Evolutionary conservation across 2,113 vertebrate species (phyloP), one percentile per base, ranked within the genome.

Genomic region (Microcebus jonahi): DNA sequence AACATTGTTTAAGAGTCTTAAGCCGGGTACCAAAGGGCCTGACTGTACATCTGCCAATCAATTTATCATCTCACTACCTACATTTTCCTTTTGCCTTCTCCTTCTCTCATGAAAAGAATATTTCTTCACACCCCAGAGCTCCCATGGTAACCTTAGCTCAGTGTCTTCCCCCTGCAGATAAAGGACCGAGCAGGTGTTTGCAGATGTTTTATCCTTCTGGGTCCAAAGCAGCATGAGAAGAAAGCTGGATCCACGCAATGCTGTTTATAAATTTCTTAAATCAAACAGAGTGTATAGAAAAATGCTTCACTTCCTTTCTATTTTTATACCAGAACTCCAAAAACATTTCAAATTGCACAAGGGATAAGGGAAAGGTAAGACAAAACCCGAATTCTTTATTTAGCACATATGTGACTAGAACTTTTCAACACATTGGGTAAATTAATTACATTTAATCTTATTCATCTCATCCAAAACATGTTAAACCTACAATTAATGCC

Each of bases 261-360:
- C 53, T 23, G 25, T 75, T 14, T 25, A 20, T 53, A 50, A 29
- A n/a, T 25, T 27, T 80, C 25, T 73, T 67, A 67, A 70, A n/a
- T 81, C 65, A 65, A 87, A 18, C 34, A 63, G 21, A 8, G 25
- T 63, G 8, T 8, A 85, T 3, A 68, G 55, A 90, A 94, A 94
- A 82, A 59, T 13, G 53, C 61, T 94, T 95, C 21, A 63, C 27
- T 7, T 86, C 73, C 29, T 84, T 18, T 85, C 61, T 86, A 23
- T 86, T 91, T 96, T 96, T 92, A 59, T 59, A 80, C 34, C 29
- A 34, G 76, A 93, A 95, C 34, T 75, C 67, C 50, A 61, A 85
- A 92, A 92, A 67, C n/a, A 94, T 94, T 91, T 97, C 70, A 92
- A 97, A 82, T 59, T 68, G 48, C 36, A 91, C 48, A 79, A 63